A percentile compares a stretch with the other conserved stretches of the same genome.
These are phyloP conservation scores for Manduca sexta DNA, from an alignment of 1,140 invertebrate species.

Conservation along the genomic window DNA sequence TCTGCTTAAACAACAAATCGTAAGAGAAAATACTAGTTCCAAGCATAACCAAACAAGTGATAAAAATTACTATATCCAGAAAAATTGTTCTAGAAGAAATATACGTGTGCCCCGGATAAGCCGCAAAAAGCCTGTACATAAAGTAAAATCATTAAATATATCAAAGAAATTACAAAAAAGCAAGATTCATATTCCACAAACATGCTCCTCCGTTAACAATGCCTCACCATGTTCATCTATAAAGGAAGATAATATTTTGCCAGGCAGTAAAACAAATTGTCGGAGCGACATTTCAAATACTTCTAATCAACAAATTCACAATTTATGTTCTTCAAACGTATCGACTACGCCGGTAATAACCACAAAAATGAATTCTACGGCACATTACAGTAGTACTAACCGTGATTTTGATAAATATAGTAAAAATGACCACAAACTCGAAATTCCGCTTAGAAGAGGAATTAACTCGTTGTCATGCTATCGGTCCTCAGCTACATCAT, in stretches of 20 bases:
- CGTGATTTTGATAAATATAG: background rate
- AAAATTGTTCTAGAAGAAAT: background rate
- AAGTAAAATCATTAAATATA: slow-evolving; percentile 62
- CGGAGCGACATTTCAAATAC: no score
- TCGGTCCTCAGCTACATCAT: background rate
- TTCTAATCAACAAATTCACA: no score
- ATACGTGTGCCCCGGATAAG: background rate
- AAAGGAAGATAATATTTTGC: slow-evolving; percentile 2
- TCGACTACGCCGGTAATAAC: no score
- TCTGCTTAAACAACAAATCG: slow-evolving; percentile 43
- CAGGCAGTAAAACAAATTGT: background rate
- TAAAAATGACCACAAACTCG: background rate
- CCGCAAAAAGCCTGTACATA: slow-evolving; percentile 44
- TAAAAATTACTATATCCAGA: no score
- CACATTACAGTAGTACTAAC: background rate
- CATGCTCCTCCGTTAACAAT: background rate
- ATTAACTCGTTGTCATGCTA: no score
- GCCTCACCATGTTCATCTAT: slow-evolving; percentile 8
- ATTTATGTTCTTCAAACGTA: no score
- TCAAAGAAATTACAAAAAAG: slow-evolving; percentile 38
- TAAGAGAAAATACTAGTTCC: slow-evolving; percentile 24
- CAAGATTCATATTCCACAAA: background rate
- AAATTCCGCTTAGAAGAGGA: background rate
- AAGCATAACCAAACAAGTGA: slow-evolving; percentile 8
- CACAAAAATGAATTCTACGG: no score